These are phyloP conservation scores for Nothobranchius kuhntae DNA, from an alignment of 2,113 vertebrate species.

Conservation along the genomic window DNA sequence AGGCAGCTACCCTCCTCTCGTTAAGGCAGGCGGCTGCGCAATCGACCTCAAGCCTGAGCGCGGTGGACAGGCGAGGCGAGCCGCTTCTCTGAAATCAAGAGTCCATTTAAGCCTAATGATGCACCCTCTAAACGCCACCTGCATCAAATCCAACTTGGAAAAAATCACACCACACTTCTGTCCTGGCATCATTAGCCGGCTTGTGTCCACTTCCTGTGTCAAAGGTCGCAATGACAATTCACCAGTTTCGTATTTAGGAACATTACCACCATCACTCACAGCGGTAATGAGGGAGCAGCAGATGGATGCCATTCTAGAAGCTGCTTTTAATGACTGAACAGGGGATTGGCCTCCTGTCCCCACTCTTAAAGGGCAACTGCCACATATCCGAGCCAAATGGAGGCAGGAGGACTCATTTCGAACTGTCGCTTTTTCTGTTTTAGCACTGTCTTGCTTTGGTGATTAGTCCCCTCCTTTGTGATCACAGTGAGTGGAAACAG, in stretches of 20 bases:
- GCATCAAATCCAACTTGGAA: conserved; percentile 37
- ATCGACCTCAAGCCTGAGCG: conserved; percentile 15
- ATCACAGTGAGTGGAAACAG: conserved; percentile 32
- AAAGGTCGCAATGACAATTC: conserved; percentile 70
- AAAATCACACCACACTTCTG: conserved; percentile 46
- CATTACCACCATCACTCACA: conserved; percentile 76
- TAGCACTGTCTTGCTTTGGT: conserved; percentile 43
- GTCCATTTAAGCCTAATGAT: conserved; percentile 63
- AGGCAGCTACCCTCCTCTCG: neutral
- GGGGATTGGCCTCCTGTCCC: conserved; percentile 67
- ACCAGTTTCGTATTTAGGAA: conserved; percentile 73
- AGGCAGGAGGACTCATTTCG: conserved; percentile 57
- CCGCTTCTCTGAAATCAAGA: conserved; percentile 14
- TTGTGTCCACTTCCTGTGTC: conserved; percentile 73
- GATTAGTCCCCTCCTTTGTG: conserved; percentile 39
- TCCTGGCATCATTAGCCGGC: conserved; percentile 71
- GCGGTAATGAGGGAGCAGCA: conserved; percentile 77
- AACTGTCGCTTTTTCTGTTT: conserved; percentile 13
- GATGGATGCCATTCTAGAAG: conserved; percentile 76
- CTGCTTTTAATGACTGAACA: conserved; percentile 75
- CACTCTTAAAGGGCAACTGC: conserved; percentile 76
- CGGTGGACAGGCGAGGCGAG: neutral
- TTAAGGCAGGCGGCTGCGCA: neutral
- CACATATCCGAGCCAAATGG: conserved; percentile 66
- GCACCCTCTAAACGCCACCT: conserved; percentile 15